Conservation (phyloP, 2,113 vertebrate genomes). For the Lanius collurio region DNA sequence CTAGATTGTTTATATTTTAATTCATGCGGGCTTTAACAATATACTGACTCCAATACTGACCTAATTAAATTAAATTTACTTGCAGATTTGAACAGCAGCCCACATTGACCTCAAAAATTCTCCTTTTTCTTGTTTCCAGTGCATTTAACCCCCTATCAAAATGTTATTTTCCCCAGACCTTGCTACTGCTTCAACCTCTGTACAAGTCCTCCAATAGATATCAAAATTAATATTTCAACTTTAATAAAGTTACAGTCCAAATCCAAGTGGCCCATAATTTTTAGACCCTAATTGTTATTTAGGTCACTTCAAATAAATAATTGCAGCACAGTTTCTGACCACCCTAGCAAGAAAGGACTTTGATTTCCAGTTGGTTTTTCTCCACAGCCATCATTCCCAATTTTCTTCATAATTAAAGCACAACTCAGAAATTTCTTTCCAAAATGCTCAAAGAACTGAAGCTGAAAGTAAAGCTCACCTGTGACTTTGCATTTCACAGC, state of each 20-base stretch:
- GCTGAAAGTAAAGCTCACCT: not conserved
- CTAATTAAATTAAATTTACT: constrained; percentile 43
- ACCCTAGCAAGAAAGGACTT: not conserved
- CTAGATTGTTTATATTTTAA: constrained; percentile 18
- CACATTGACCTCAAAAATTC: not conserved
- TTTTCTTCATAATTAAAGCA: constrained; percentile 20
- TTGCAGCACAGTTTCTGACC: not conserved
- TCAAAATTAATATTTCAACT: not conserved
- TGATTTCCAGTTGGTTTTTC: not conserved
- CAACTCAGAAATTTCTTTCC: not conserved
- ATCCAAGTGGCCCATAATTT: not conserved
- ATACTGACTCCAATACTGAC: not conserved
- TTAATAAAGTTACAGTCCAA: not conserved
- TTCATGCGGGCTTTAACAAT: not conserved
- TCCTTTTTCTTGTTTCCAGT: not conserved
- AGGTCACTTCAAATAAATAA: constrained; percentile 34
- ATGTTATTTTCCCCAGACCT: not conserved
- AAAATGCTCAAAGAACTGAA: not conserved
- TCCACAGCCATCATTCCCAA: not conserved
- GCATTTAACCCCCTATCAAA: not conserved
- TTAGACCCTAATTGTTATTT: not conserved
- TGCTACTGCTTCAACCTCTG: not conserved
- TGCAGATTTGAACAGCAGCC: not conserved
- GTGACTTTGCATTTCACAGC: not conserved
- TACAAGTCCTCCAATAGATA: not conserved